Conservation (phyloP, 2,797 vertebrate genomes). For the Tragelaphus oryx region DNA sequence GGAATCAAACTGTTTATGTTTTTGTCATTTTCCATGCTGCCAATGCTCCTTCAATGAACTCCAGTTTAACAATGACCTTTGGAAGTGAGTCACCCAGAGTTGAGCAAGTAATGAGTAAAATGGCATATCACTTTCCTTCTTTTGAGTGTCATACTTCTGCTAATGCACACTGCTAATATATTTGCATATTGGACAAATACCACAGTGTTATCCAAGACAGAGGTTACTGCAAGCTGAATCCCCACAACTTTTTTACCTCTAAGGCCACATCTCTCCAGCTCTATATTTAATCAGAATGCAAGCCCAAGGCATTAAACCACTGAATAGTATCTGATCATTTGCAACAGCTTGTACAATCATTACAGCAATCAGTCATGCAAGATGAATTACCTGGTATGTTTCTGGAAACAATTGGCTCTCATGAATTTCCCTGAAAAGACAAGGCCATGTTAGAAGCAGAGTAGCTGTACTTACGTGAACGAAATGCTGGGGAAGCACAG, state of each 20-base stretch:
- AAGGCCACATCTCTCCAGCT: neutral
- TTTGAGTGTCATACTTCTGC: neutral
- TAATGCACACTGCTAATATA: neutral
- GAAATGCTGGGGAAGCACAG: neutral
- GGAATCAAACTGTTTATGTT: neutral
- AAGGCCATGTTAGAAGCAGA: constrained; percentile 45
- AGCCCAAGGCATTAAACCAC: constrained; percentile 46
- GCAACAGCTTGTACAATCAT: constrained; percentile 49
- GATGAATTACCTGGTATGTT: constrained; percentile 78
- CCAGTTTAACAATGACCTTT: neutral
- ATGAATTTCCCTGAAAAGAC: constrained; percentile 77
- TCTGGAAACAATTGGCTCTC: constrained; percentile 49
- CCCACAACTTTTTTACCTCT: constrained; percentile 13
- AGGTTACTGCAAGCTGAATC: neutral
- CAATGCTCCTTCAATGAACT: neutral
- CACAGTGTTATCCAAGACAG: neutral
- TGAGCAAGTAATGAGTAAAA: neutral
- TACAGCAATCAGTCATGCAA: constrained; percentile 33
- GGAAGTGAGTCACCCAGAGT: neutral
- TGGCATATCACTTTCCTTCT: neutral
- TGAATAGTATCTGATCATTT: constrained; percentile 48
- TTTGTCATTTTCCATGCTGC: neutral
- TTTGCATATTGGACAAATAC: neutral
- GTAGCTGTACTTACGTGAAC: neutral
- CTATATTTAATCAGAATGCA: constrained; percentile 40